Conservation (phyloP, 2,113 vertebrate species). For the Sterna hirundo region DNA sequence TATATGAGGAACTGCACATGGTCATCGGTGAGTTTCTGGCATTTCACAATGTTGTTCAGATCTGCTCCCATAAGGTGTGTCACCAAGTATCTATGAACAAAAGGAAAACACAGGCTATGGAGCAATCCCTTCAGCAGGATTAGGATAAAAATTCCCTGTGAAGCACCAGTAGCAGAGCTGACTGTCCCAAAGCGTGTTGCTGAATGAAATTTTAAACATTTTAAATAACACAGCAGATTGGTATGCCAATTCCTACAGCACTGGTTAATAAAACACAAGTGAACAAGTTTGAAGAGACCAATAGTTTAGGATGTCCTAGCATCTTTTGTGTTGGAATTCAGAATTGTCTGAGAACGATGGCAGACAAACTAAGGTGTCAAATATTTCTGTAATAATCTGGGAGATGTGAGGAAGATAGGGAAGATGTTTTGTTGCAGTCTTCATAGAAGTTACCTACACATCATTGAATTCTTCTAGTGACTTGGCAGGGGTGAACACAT, state of each 20-base stretch:
- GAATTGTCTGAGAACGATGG: background rate
- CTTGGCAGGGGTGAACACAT: slow-evolving; percentile 92
- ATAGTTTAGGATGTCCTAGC: background rate
- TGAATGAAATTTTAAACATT: background rate
- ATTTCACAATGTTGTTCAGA: slow-evolving; percentile 99
- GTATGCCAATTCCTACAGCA: background rate
- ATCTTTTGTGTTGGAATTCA: background rate
- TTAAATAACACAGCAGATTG: background rate
- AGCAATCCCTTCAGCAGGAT: background rate
- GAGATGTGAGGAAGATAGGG: background rate
- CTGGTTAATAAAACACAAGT: background rate
- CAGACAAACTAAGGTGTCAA: background rate
- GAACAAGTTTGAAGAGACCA: background rate
- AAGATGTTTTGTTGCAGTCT: background rate
- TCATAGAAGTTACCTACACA: slow-evolving; percentile 86
- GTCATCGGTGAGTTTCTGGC: slow-evolving; percentile 98
- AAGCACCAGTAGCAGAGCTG: background rate
- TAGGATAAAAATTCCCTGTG: background rate
- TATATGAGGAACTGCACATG: slow-evolving; percentile 99
- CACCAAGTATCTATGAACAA: slow-evolving; percentile 88
- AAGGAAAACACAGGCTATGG: background rate
- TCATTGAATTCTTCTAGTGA: slow-evolving; percentile 94
- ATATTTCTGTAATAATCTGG: background rate
- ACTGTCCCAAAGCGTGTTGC: background rate
- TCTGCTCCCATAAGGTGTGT: slow-evolving; percentile 99